Percentiles rank a stretch among this genome's conserved stretches.
phyloP scores from a whole-genome alignment of 2,888 invertebrate species.

The Cataglyphis rosenhaueri region DNA sequence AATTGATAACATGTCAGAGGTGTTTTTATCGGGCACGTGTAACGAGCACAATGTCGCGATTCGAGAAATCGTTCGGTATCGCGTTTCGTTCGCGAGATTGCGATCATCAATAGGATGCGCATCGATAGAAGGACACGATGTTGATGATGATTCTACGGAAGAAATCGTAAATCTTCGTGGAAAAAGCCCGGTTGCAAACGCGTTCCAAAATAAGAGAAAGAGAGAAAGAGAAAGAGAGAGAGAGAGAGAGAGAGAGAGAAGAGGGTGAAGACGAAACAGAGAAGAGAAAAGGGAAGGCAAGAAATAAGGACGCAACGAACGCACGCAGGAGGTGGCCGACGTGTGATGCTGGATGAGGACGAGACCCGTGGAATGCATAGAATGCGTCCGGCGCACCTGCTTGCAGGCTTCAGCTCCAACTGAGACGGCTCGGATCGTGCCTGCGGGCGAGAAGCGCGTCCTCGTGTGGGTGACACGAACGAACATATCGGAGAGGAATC shows the following conservation, averaged over 20 bases:
- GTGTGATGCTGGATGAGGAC: constrained; percentile 69
- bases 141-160: not conserved
- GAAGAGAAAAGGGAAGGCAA: not conserved
- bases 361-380: constrained; percentile 68
- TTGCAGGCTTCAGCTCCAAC: constrained; percentile 63
- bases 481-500: constrained; percentile 11
- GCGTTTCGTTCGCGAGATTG: constrained; percentile 44
- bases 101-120: not conserved
- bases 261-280: not conserved
- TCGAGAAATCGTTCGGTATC: constrained; percentile 24
- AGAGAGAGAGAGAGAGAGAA: not conserved
- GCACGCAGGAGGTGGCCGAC: constrained; percentile 51
- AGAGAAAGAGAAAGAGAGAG: not conserved
- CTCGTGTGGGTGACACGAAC: constrained; percentile 61
- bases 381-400: constrained; percentile 73
- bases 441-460: constrained; percentile 7
- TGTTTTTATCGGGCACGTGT: constrained; percentile 20
- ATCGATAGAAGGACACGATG: constrained; percentile 11
- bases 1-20: constrained; percentile 22
- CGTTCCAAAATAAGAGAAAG: constrained; percentile 11
- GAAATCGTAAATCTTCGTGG: constrained; percentile 46
- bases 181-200: constrained; percentile 47
- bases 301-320: constrained; percentile 45
- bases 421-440: constrained; percentile 54
- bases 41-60: constrained; percentile 10